Conservation (phyloP, 2,888 invertebrate species). For the Podotricha telesiphe region DNA sequence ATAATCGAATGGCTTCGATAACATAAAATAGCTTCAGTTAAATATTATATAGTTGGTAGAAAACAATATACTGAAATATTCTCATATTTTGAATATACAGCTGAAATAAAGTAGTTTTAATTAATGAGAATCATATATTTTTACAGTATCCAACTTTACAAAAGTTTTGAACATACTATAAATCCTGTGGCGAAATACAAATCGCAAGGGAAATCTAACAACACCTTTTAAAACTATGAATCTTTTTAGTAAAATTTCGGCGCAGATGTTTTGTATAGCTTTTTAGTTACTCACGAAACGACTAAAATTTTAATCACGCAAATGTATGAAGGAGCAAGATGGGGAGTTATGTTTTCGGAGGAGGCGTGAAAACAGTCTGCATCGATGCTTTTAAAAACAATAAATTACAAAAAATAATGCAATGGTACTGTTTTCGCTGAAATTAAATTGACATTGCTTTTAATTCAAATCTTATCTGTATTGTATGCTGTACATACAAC, state of each 20-base stretch:
- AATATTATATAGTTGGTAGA: background rate
- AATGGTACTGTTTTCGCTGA: background rate
- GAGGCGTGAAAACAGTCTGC: constrained; percentile 23
- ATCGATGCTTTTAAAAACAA: constrained; percentile 36
- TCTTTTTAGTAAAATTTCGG: constrained; percentile 41
- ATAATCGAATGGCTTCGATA: constrained; percentile 7
- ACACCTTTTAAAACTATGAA: constrained; percentile 39
- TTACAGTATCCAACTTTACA: background rate
- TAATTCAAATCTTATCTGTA: constrained; percentile 7
- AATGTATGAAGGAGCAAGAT: constrained; percentile 38
- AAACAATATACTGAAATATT: background rate
- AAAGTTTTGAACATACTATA: constrained; percentile 6
- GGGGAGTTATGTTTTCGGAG: constrained; percentile 27
- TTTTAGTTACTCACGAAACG: constrained; percentile 42
- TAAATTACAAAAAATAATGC: constrained; percentile 26
- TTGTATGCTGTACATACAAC: constrained; percentile 17
- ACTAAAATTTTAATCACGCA: constrained; percentile 42
- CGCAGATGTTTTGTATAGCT: constrained; percentile 34
- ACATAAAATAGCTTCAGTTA: constrained; percentile 1
- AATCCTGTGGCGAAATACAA: constrained; percentile 38
- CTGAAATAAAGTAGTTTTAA: background rate
- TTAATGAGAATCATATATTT: background rate
- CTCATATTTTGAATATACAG: background rate
- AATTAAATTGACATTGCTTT: background rate
- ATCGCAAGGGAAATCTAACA: constrained; percentile 50